A percentile compares a stretch with the other conserved stretches of the same genome.
Conservation (phyloP, 1,140 invertebrate species). For the Sitophilus oryzae region DNA sequence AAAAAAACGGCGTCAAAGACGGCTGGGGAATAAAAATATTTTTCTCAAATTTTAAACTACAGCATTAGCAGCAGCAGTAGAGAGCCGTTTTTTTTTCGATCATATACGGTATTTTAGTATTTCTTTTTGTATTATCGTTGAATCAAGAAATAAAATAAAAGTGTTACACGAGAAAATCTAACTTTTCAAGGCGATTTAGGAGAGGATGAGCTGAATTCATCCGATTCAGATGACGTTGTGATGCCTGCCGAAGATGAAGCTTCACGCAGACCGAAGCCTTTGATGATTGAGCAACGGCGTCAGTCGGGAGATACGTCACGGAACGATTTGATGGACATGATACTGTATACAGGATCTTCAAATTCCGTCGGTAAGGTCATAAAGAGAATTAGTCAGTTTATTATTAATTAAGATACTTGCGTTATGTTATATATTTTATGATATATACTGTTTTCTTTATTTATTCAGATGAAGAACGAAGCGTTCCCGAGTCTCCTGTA, state of each 20-base stretch:
- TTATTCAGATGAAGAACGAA: conserved; percentile 14
- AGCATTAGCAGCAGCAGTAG: too few species aligned
- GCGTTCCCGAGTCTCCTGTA: conserved; percentile 16
- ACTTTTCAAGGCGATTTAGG: conserved; percentile 18
- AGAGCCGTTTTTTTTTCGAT: too few species aligned
- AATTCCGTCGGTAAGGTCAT: conserved; percentile 8
- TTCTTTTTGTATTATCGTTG: too few species aligned
- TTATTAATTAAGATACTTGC: too few species aligned
- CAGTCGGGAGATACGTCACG: background rate
- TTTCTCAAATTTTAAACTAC: too few species aligned
- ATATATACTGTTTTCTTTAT: background rate
- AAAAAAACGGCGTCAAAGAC: too few species aligned
- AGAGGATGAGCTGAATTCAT: conserved; percentile 17
- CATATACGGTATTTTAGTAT: too few species aligned
- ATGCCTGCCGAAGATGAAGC: conserved; percentile 14
- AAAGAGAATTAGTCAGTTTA: background rate
- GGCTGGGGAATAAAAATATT: too few species aligned
- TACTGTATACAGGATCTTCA: conserved; percentile 8
- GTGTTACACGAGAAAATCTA: too few species aligned
- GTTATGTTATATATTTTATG: too few species aligned
- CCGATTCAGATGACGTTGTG: conserved; percentile 21
- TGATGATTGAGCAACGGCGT: conserved; percentile 14
- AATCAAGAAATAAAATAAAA: too few species aligned
- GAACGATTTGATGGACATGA: conserved; percentile 11
- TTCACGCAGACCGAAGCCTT: background rate